Conservation (phyloP, 2,888 invertebrate species). For the Idaea straminata region DNA sequence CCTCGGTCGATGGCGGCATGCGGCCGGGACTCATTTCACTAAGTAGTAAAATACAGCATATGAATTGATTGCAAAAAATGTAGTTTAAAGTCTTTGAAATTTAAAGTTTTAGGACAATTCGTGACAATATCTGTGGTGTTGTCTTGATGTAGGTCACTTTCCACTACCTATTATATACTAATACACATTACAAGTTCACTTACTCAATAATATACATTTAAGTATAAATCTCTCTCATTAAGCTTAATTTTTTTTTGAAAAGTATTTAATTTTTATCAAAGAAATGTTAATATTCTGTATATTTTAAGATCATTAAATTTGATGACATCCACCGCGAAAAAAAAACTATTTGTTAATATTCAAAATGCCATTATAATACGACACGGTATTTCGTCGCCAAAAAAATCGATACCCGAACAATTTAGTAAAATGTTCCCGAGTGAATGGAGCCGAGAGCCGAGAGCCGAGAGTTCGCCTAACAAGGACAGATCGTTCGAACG, state of each 20-base stretch:
- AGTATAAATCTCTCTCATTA: not conserved
- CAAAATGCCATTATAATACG: not conserved
- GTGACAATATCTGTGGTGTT: no score
- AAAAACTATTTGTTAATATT: not conserved
- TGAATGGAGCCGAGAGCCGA: constrained; percentile 17
- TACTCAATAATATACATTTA: no score
- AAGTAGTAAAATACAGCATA: no score
- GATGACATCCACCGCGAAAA: not conserved
- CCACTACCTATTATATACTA: no score
- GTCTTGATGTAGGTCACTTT: no score
- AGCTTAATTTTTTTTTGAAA: not conserved
- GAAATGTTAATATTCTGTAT: not conserved
- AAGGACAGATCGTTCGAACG: constrained; percentile 48
- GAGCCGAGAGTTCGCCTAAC: constrained; percentile 26
- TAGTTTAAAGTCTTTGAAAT: no score
- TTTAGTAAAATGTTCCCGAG: constrained; percentile 14
- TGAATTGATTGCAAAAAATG: no score
- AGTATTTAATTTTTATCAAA: not conserved
- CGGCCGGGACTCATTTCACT: constrained; percentile 36
- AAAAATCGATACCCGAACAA: constrained; percentile 7
- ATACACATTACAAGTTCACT: no score
- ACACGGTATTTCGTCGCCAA: not conserved
- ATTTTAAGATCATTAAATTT: not conserved
- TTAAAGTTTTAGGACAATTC: no score
- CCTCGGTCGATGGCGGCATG: constrained; percentile 34